phyloP scores from a whole-genome alignment of 2,113 vertebrate genomes.

The Petaurus breviceps region DNA sequence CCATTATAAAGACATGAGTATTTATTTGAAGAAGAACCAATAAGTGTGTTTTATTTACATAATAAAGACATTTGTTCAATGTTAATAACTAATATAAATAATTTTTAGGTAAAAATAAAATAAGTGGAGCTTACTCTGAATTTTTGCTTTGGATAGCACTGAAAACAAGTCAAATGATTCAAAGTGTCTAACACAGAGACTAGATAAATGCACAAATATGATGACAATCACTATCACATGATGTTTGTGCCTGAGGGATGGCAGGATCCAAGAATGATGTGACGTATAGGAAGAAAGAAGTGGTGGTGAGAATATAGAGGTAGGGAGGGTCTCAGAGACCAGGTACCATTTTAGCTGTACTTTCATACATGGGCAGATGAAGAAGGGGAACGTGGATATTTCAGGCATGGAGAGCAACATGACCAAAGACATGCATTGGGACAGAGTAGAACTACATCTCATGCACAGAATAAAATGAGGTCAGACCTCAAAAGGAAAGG shows the following conservation, averaged over 20 bases:
- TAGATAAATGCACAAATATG: neutral
- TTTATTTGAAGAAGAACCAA: conserved; percentile 25
- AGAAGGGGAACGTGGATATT: neutral
- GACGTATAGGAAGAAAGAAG: neutral
- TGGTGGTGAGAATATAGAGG: neutral
- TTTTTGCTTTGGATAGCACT: conserved; percentile 6
- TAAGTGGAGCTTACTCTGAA: conserved; percentile 22
- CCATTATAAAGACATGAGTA: conserved; percentile 14
- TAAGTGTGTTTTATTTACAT: conserved; percentile 3
- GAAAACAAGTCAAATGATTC: neutral
- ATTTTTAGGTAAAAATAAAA: conserved; percentile 56
- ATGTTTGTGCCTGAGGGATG: neutral
- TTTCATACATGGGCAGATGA: neutral
- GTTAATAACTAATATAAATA: conserved; percentile 28
- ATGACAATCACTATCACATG: neutral
- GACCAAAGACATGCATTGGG: neutral
- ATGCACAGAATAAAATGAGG: neutral
- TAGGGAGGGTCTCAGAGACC: neutral
- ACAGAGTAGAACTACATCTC: neutral
- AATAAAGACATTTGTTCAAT: conserved; percentile 47
- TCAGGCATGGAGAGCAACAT: neutral
- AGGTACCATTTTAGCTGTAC: neutral
- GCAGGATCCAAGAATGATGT: neutral
- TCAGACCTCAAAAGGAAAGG: too few species aligned
- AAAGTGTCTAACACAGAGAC: neutral